Base-by-base conservation (phyloP, 64 coral and sea anemone genomes). In the Cladopsammia gracilis region DNA sequence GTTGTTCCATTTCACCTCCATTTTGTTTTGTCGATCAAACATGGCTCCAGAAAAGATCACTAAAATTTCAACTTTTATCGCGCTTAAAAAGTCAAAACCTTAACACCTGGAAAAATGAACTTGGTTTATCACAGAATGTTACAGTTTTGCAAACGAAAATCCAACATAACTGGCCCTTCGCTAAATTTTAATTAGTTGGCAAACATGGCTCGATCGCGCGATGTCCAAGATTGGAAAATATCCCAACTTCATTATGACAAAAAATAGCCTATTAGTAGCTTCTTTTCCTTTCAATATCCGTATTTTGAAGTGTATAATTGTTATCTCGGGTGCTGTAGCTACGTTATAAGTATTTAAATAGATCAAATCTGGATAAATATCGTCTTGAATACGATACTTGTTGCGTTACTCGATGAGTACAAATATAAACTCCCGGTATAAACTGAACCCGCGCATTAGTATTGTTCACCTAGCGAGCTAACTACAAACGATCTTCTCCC, bases 1-100 rank as follows among this genome's bases (percentile, higher is more conserved):
- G 68, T 52, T 83, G 42, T 25, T 73, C 26, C 3, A n/a, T 25
- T 82, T 50, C n/a, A 22, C 89, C 89, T 91, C 89, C 89, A 91
- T 91, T 74, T 91, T 87, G 71, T 73, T 87, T 87, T 44, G 67
- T 54, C 4, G 11, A 4, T 84, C 6, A 4, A 65, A 67, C 19
- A 22, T 4, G 18, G 62, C 58, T 84, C 11, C 20, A 3, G 7
- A 16, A 67, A 64, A 68, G 60, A 19, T 66, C 44, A 69, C 80
- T 10, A 15, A 49, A 50, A 23, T 82, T 84, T 67, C 42, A 3
- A 13, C 19, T 67, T 68, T 12, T 46, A 66, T 25, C 44, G n/a
- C 43, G 20, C 5, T 10, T 67, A 3, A 68, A 22, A 52, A 4
- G 10, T 84, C 62, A 67, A 84, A 84, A 48, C 51, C 45, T 84